Percentiles rank a stretch among this genome's conserved stretches.
These are phyloP conservation scores for Rotaria macrura DNA, from an alignment of 2,888 invertebrate species.

Conservation along the genomic window DNA sequence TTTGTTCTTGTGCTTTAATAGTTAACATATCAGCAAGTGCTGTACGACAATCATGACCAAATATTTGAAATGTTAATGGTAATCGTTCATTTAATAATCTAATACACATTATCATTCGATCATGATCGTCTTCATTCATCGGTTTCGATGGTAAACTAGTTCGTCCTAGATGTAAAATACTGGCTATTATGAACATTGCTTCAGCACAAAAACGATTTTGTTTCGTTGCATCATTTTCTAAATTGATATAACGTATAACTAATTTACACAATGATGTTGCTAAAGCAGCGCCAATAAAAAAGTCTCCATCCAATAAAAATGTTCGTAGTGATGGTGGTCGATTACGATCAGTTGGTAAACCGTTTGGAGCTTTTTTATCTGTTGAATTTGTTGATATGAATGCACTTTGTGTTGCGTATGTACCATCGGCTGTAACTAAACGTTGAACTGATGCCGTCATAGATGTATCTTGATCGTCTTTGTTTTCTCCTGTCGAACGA, in stretches of 20 bases:
- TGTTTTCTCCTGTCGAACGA: constrained; percentile 62
- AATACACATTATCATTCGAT: constrained; percentile 73
- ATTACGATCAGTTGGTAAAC: background rate
- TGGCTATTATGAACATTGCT: constrained; percentile 64
- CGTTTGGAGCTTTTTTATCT: background rate
- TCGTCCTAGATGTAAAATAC: constrained; percentile 58
- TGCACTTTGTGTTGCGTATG: constrained; percentile 94
- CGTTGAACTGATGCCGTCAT: constrained; percentile 53
- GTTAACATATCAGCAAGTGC: constrained; percentile 68
- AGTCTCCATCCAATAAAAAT: constrained; percentile 83
- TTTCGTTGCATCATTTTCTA: constrained; percentile 41
- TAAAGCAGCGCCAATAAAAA: constrained; percentile 83
- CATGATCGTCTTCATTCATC: constrained; percentile 57
- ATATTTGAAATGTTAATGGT: constrained; percentile 61
- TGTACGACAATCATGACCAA: constrained; percentile 63
- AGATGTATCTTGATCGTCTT: constrained; percentile 39
- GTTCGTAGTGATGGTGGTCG: constrained; percentile 63
- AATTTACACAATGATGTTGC: constrained; percentile 82
- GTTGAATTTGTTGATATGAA: constrained; percentile 60
- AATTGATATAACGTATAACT: constrained; percentile 61
- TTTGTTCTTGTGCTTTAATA: constrained; percentile 22
- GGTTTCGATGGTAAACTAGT: constrained; percentile 55
- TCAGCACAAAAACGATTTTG: constrained; percentile 58
- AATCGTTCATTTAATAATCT: constrained; percentile 53
- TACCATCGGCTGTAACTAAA: constrained; percentile 92